Evolutionary conservation across 2,888 invertebrate species (phyloP), one percentile per base, ranked within the genome.

Genomic region (Myathropa florea): DNA sequence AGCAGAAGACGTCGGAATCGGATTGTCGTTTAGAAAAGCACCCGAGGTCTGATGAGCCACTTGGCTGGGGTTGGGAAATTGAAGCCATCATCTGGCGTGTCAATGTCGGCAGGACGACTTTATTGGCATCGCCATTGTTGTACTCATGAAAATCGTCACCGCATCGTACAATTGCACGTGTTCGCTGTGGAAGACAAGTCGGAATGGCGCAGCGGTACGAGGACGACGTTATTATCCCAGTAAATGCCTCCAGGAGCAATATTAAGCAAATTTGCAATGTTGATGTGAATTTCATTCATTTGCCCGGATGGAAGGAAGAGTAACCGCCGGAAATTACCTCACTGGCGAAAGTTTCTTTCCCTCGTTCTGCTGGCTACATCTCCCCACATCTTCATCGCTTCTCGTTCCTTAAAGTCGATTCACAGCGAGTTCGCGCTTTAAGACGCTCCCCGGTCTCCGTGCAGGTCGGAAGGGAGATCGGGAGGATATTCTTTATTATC

Each of bases 191-290:
- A 26, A 26, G 33, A 53, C 33, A 39, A 24, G n/a, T 24, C 10
- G 14, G 63, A 30, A 63, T 23, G 36, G 28, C 46, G 21, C 57
- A 57, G 14, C 57, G 24, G 24, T 26, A 71, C 72, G 26, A 60
- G 30, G 57, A 63, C 57, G 65, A 60, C 65, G 53, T 72, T 73
- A 65, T 81, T 75, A 81, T 75, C 75, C 75, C 24, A 57, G 57
- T 39, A 63, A 75, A 81, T 81, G 68, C 75, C 75, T 72, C 55
- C 80, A 75, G 73, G 80, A 75, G 80, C 55, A 63, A 81, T 75
- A 63, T 75, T 75, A 81, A 81, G 68, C 67, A 75, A 75, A 81
- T 81, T 81, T 75, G 75, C 63, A 75, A 70, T 68, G 81, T 70
- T 75, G 73, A 81, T 81, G 70, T 36, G 75, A 75, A 57, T 68